These are phyloP conservation scores for Cheirogaleus major DNA, from an alignment of 2,797 vertebrate species.

Conservation along the genomic window DNA sequence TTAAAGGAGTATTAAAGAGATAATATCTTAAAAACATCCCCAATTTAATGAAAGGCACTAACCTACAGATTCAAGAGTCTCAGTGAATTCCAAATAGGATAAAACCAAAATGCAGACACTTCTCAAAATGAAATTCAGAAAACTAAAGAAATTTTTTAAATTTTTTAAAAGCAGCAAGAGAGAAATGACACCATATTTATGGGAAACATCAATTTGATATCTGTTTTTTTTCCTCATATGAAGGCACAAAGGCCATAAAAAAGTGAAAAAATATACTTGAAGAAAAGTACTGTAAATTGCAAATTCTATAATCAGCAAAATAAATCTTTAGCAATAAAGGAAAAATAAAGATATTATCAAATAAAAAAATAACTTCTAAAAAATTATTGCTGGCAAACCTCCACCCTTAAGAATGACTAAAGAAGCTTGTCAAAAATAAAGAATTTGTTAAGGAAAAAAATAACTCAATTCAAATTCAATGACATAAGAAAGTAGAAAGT, in stretches of 20 bases:
- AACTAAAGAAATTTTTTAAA: neutral
- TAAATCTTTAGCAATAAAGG: neutral
- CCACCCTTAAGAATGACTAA: neutral
- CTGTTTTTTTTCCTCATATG: neutral
- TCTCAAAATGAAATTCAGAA: neutral
- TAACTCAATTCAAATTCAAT: neutral
- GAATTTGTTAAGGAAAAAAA: neutral
- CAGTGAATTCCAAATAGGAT: neutral
- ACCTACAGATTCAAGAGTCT: neutral
- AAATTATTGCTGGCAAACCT: neutral
- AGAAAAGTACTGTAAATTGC: neutral
- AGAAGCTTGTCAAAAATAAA: neutral
- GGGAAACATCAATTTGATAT: neutral
- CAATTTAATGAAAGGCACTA: neutral
- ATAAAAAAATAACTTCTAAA: neutral
- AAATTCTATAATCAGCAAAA: neutral
- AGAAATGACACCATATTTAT: neutral
- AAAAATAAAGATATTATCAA: neutral
- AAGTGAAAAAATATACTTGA: neutral
- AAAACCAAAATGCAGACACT: neutral
- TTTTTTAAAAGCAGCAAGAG: neutral
- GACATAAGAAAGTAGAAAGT: neutral
- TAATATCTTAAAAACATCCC: neutral
- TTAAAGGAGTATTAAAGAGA: neutral
- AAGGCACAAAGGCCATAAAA: neutral